Conservation (phyloP, 2,113 vertebrate genomes). For the Malaclemys terrapin region DNA sequence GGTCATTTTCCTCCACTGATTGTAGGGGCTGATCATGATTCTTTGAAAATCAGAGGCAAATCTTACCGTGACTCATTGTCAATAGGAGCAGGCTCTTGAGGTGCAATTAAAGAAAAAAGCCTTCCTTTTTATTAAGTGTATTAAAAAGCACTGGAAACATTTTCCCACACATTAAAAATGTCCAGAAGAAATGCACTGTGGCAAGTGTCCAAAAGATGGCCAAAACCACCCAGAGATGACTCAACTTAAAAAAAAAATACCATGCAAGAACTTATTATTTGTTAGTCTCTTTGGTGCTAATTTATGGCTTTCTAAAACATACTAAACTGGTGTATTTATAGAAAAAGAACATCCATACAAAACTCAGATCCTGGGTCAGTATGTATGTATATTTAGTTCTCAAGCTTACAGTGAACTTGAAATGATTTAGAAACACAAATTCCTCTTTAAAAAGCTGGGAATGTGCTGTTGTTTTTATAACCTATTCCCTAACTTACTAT, state of each 20-base stretch:
- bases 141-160: background rate
- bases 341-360: background rate
- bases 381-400: background rate
- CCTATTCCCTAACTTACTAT: background rate
- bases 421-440: conserved; percentile 41
- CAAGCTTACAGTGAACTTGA: conserved; percentile 12
- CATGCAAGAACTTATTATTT: background rate
- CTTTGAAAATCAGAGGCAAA: background rate
- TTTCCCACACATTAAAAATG: background rate
- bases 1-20: background rate
- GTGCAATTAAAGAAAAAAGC: background rate
- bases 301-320: background rate
- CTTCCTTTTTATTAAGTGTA: background rate
- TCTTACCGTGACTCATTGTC: background rate
- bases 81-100: background rate
- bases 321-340: background rate
- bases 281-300: background rate
- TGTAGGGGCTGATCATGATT: fast-evolving
- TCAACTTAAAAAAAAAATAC: background rate
- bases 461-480: conserved; percentile 41
- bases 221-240: background rate
- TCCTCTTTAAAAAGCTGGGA: background rate
- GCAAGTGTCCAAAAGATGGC: background rate
- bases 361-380: background rate
- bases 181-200: background rate